Base-by-base conservation (phyloP, 2,113 vertebrate genomes). In the Erythrolamprus reginae region DNA sequence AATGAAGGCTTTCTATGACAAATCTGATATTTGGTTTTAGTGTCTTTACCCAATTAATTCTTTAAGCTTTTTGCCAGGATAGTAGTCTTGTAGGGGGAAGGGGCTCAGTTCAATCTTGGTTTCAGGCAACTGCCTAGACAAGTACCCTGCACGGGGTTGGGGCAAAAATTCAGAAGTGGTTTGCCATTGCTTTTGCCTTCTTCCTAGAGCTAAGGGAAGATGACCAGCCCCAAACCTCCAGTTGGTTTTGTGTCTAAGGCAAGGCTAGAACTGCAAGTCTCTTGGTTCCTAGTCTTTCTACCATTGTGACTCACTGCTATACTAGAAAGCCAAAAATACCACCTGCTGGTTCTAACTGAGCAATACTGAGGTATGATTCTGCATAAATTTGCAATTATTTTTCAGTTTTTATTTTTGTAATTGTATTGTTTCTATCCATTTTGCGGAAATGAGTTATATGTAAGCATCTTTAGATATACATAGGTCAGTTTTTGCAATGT, bases 21-120 rank as follows among this genome's bases (percentile, higher is more conserved):
- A 45, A 55, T 15, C 56, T 61, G n/a, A 56, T 17, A 52, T 85
- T 70, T 92, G 88, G 21, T 93, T 92, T 87, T 42, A 42, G 23
- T 92, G 24, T 56, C 50, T 93, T 93, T 91, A 55, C 89, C 90
- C 89, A 93, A 92, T 85, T 28, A 77, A 55, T 90, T 94, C 86
- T 92, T 91, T 95, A 92, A 89, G 93, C 92, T 92, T 94, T 94
- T 24, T 88, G 95, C 94, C 82, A 10, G 90, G 87, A 82, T 95
- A 61, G 10, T 61, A 61, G 58, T 61, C 24, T 61, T 26, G 9
- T 23, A 24, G 55, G 23, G 23, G 7, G 55, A 9, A 21, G 7
- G 26, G 10, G 10, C 28, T 65, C 61, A 65, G 61, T 65, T 65
- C 61, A 65, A n/a, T 65, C 12, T 65, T 65, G 61, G 15, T n/a